Evolutionary conservation across 2,113 vertebrate species (phyloP), one percentile per base, ranked within the genome.

Genomic region (Ibidorhyncha struthersii): DNA sequence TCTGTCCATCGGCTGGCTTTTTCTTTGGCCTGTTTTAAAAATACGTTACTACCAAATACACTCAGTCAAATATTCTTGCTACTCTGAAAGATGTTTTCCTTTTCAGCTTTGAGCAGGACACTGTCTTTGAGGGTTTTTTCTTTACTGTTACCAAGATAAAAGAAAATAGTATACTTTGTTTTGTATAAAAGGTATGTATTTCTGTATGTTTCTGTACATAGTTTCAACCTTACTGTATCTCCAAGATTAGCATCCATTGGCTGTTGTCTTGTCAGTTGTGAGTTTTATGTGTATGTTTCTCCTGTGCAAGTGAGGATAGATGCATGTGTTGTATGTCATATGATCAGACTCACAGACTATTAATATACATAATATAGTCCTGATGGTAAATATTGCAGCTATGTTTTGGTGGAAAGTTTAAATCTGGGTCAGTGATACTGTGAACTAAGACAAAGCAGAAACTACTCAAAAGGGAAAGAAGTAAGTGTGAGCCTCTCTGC

Each of bases 61-160:
- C 45, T 50, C 71, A 74, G 41, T 70, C 11, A 84, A 55, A 81
- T 92, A 30, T 72, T n/a, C 73, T 87, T 90, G 74, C 92, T 90
- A 40, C 87, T 96, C 93, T 96, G 93, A 96, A 95, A 94, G 66
- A 87, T 91, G 56, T 97, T 95, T 95, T 96, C 89, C 86, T 91
- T 95, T 97, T 82, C 96, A 97, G 93, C 95, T 90, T 84, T 96
- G 86, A 93, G 96, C 92, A 97, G 94, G 73, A 91, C 38, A 76
- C 89, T 89, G 80, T 81, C 86, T 94, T 89, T 96, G 89, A 91
- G 83, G 21, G 26, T 93, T 95, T 95, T 95, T 96, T 95, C 95
- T 96, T 96, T 94, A 95, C 93, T 96, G 47, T 96, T 96, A 87
- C 14, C 93, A 94, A 96, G 91, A 89, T 82, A 89, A 96, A 86